Percentiles rank a stretch among this genome's conserved stretches.
These are phyloP conservation scores for Zootermopsis nevadensis DNA, from an alignment of 2,888 invertebrate species.

Conservation along the genomic window DNA sequence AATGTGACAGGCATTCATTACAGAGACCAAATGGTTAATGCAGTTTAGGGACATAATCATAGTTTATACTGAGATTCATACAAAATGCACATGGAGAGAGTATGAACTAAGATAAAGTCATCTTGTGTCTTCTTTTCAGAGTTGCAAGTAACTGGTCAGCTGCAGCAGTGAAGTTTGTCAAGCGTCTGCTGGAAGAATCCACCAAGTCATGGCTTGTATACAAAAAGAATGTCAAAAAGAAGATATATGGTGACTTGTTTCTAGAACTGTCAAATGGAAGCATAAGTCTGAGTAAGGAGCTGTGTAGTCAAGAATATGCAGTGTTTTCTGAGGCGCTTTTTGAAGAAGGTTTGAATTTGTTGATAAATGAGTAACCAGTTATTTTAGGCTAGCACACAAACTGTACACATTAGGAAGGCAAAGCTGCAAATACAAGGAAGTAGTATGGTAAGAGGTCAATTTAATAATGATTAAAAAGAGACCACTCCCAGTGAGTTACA, in stretches of 20 bases:
- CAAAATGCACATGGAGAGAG: too few species aligned
- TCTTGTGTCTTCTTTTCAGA: not conserved
- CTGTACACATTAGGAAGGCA: too few species aligned
- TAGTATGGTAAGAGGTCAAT: too few species aligned
- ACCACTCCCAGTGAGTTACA: too few species aligned
- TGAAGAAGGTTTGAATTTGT: not conserved
- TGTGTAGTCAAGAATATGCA: conserved; percentile 1
- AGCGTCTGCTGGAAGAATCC: not conserved
- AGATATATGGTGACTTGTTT: conserved; percentile 4
- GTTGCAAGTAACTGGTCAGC: not conserved
- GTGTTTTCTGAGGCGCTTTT: not conserved
- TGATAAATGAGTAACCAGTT: too few species aligned
- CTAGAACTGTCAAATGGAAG: not conserved
- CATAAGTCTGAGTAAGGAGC: not conserved
- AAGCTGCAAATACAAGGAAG: too few species aligned
- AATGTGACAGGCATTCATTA: too few species aligned
- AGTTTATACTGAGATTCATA: too few species aligned
- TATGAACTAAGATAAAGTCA: not conserved
- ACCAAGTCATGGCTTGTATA: not conserved
- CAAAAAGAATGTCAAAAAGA: not conserved
- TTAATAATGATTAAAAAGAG: too few species aligned
- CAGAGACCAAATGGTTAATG: too few species aligned
- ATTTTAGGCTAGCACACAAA: too few species aligned
- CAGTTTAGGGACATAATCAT: too few species aligned
- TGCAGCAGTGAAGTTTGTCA: not conserved